Base-by-base conservation (phyloP, 2,113 vertebrate species). In the Actenoides lindsayi region DNA sequence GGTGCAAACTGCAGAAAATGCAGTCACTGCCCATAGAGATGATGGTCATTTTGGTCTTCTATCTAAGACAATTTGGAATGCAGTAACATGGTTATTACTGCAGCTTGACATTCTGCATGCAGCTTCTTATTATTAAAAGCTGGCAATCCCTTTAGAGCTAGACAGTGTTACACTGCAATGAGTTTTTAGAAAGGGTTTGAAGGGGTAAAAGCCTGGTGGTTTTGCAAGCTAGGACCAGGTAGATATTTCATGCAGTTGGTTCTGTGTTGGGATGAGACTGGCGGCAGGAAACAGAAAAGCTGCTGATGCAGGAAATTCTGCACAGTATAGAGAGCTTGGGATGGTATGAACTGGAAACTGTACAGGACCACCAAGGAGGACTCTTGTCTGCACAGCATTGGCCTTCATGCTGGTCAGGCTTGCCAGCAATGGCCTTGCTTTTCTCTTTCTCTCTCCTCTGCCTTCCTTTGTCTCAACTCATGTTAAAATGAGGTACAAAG, bases 361-460 rank as follows among this genome's bases (percentile, higher is more conserved):
- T 3, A 10, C 13, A 42, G 51, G n/a, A 18, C 35, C 37, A 42
- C 50, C 50, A 18, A 17, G 60, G 48, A 79, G 13, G 67, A 80
- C 16, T 3, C 42, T n/a, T 39, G n/a, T 37, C n/a, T 33, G 51
- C 28, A 44, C 16, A 73, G 48, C 3, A 1, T 37, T 79, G 25
- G 28, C 37, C 56, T n/a, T 75, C 1, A 0, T 39, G 78, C 9
- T 0, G 0, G 50, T n/a, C 86, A 78, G 65, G n/a, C 50, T 83
- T 62, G 24, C 4, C 3, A 85, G 51, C 1, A 3, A 33, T 18
- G n/a, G 30, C 13, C 42, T 51, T 42, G 30, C 18, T 71, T 64
- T 78, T 59, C 37, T 50, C 50, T 84, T 88, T 37, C 46, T 54
- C 62, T 46, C 57, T 21, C 8, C 10, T 63, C 51, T 56, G 46